These are phyloP conservation scores for Eristalis arbustorum DNA, from an alignment of 2,888 invertebrate genomes.

Conservation along the genomic window DNA sequence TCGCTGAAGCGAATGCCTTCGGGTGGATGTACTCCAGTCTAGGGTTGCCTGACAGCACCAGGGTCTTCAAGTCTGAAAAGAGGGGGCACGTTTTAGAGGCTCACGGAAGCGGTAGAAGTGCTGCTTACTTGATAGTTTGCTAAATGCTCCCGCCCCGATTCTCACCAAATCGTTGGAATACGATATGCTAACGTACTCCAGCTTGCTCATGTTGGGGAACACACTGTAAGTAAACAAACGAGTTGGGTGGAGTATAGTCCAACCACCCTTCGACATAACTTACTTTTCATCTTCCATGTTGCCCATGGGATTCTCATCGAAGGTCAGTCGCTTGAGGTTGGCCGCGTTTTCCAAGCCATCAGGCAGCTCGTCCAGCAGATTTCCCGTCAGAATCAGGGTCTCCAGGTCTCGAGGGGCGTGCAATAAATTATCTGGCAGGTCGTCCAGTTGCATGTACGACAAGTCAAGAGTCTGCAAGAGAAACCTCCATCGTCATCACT, in stretches of 20 bases:
- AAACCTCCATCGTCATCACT: background rate
- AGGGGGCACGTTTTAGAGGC: background rate
- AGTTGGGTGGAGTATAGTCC: background rate
- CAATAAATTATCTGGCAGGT: constrained; percentile 85
- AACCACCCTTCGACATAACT: constrained; percentile 38
- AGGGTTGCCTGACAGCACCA: constrained; percentile 85
- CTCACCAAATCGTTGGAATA: constrained; percentile 83
- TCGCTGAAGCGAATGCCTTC: constrained; percentile 82
- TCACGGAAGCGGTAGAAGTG: background rate
- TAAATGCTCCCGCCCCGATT: constrained; percentile 83
- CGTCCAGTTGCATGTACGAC: constrained; percentile 84
- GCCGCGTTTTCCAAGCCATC: constrained; percentile 83
- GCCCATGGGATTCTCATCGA: constrained; percentile 87
- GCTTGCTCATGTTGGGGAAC: constrained; percentile 84
- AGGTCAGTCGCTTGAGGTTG: constrained; percentile 83
- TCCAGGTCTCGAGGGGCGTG: constrained; percentile 85
- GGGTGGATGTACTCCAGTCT: constrained; percentile 83
- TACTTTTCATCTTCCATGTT: constrained; percentile 81
- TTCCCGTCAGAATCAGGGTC: constrained; percentile 85
- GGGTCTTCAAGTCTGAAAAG: constrained; percentile 80
- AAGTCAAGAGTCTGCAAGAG: constrained; percentile 84
- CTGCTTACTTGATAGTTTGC: constrained; percentile 81
- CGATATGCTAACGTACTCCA: constrained; percentile 86
- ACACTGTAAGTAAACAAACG: constrained; percentile 78
- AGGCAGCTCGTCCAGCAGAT: constrained; percentile 84